Conservation (phyloP, 2,888 invertebrate genomes). For the Norana najaformis region DNA sequence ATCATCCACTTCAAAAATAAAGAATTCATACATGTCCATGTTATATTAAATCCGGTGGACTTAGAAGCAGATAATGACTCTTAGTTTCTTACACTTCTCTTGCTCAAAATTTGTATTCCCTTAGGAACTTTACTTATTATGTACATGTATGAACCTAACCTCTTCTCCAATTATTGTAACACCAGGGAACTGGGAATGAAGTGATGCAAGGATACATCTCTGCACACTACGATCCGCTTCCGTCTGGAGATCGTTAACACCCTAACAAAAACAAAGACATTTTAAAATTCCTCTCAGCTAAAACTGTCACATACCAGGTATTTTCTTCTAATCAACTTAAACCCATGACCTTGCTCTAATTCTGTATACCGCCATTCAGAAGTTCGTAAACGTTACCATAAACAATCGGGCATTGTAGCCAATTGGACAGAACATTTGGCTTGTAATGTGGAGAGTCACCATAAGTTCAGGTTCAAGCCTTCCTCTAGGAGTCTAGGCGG, state of each 20-base stretch:
- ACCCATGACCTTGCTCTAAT: background rate
- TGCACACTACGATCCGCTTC: conserved; percentile 96
- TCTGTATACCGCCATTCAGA: background rate
- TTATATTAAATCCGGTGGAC: too few species aligned
- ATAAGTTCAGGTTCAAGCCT: too few species aligned
- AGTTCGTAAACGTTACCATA: too few species aligned
- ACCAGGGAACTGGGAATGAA: conserved; percentile 79
- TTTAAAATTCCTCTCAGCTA: background rate
- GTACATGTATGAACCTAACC: conserved; percentile 29
- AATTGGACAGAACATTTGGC: too few species aligned
- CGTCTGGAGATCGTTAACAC: conserved; percentile 91
- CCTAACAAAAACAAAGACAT: conserved; percentile 17
- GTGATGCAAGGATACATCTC: conserved; percentile 84
- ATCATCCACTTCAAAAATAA: background rate
- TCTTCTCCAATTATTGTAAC: conserved; percentile 75
- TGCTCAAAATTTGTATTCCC: background rate
- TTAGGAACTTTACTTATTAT: background rate
- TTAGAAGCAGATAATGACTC: background rate
- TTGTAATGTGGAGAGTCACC: too few species aligned
- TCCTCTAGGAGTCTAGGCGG: too few species aligned
- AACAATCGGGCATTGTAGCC: too few species aligned
- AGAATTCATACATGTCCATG: background rate
- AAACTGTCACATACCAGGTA: background rate
- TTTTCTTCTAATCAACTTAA: background rate
- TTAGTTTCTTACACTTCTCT: background rate